Evolutionary conservation across 1,140 invertebrate genomes (phyloP), one percentile per base, ranked within the genome.

Genomic region (Macrostomum lignano): DNA sequence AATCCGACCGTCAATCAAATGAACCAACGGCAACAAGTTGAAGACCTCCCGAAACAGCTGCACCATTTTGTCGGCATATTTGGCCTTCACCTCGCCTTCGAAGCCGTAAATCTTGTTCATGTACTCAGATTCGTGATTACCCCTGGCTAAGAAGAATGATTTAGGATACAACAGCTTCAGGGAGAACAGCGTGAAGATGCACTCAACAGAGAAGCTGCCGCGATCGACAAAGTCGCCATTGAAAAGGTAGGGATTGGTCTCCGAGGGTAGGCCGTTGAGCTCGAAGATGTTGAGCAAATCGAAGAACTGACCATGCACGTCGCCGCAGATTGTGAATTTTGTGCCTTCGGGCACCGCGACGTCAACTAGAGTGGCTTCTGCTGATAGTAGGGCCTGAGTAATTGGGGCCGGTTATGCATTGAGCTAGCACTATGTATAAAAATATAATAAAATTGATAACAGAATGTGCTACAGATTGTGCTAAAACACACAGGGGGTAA

Each of bases 81-180:
- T 98, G 4, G 74, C 68, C 46, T 78, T 81, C 0, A 94, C 84
- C 65, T 96, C 86, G 2, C 84, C 84, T 44, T 84, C 74, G 63
- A 96, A 94, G 13, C 86, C 86, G 57, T 94, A 96, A 73, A 94
- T 88, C 59, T 91, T 79, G 61, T 98, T 98, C 86, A 98, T 96
- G 10, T 74, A 84, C 14, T 72, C 67, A 45, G 77, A 88, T 52
- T 98, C 88, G 54, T 96, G 88, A 57, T 98, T 96, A 79, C 81
- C 88, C 68, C 88, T 66, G 0, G 82, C 75, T 73, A 98, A 81
- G 53, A 72, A 94, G 56, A 98, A 96, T 54, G 93, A 73, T 54
- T 93, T 69, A 1, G 91, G 88, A 61, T 77, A 94, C 7, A 96
- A 63, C 31, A 96, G 61, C 56, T 96, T 96, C 55, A 82, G 96